Conservation (phyloP, 2,888 invertebrate genomes). For the Luperina testacea region DNA sequence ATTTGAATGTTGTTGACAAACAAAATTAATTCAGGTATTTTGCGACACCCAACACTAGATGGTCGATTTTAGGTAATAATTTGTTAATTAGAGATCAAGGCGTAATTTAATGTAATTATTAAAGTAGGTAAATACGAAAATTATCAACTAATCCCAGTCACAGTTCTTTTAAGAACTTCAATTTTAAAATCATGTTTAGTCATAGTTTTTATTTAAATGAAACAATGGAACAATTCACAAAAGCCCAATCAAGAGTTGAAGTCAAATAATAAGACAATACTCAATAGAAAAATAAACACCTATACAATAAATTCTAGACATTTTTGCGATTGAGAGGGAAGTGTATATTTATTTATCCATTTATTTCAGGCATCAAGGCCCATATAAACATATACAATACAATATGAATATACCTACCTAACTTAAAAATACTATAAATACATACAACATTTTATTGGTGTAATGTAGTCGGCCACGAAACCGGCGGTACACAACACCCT, state of each 20-base stretch:
- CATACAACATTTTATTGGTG: no score
- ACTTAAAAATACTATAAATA: no score
- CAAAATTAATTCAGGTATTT: conserved; percentile 33
- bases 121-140: neutral
- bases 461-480: no score
- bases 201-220: neutral
- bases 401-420: no score
- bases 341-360: no score
- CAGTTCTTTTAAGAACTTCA: neutral
- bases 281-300: neutral
- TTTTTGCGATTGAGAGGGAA: neutral
- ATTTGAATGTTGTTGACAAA: conserved; percentile 58
- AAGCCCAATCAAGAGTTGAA: neutral
- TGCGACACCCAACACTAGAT: conserved; percentile 30
- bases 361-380: no score
- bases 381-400: no score
- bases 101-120: neutral
- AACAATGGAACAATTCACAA: conserved; percentile 38
- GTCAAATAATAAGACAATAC: conserved; percentile 25
- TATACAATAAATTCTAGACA: neutral
- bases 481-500: no score
- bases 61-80: conserved; percentile 7
- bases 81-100: neutral
- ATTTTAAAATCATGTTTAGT: neutral
- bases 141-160: neutral